Evolutionary conservation across 2,888 invertebrate genomes (phyloP).

Genomic region (Hirtodrosophila alboralis): DNA sequence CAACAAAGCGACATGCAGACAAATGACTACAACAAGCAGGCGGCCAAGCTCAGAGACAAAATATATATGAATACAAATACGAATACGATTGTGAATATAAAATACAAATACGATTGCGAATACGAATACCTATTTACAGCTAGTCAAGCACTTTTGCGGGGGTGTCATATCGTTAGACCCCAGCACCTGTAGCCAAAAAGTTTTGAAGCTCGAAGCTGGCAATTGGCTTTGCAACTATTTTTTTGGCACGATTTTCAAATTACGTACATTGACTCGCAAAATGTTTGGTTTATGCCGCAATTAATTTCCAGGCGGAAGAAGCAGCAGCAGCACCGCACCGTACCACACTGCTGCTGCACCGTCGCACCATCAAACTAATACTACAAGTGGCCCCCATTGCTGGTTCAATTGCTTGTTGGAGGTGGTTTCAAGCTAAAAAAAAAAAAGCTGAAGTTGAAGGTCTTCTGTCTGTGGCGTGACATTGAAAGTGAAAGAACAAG

Average conservation of each 20-base stretch:
- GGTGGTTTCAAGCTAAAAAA: slow-evolving; percentile 17
- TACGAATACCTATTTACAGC: slow-evolving; percentile 32
- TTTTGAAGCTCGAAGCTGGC: slow-evolving; percentile 30
- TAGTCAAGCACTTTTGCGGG: slow-evolving; percentile 58
- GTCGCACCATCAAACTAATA: too few species aligned
- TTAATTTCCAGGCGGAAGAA: slow-evolving; percentile 78
- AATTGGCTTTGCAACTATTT: slow-evolving; percentile 72
- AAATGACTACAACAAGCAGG: slow-evolving; percentile 64
- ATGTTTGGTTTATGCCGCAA: slow-evolving; percentile 79
- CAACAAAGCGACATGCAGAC: slow-evolving; percentile 79
- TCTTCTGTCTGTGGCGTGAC: slow-evolving; percentile 71
- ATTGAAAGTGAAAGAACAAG: slow-evolving; percentile 80
- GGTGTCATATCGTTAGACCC: slow-evolving; percentile 63
- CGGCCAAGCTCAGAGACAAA: slow-evolving; percentile 20
- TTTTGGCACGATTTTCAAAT: slow-evolving; percentile 79
- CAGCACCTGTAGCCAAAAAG: slow-evolving; percentile 47
- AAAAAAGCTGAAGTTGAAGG: slow-evolving; percentile 75
- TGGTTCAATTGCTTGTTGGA: slow-evolving; percentile 30
- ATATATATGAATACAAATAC: slow-evolving; percentile 6
- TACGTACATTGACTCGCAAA: slow-evolving; percentile 79
- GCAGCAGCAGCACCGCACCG: slow-evolving; percentile 33
- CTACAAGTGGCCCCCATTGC: slow-evolving; percentile 41
- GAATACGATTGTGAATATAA: slow-evolving; percentile 6
- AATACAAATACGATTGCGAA: slow-evolving; percentile 13
- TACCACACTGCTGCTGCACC: slow-evolving; percentile 11